Evolutionary conservation across 2,888 invertebrate genomes (phyloP), one percentile per base, ranked within the genome.

Genomic region (Kryphioiulus occultus): DNA sequence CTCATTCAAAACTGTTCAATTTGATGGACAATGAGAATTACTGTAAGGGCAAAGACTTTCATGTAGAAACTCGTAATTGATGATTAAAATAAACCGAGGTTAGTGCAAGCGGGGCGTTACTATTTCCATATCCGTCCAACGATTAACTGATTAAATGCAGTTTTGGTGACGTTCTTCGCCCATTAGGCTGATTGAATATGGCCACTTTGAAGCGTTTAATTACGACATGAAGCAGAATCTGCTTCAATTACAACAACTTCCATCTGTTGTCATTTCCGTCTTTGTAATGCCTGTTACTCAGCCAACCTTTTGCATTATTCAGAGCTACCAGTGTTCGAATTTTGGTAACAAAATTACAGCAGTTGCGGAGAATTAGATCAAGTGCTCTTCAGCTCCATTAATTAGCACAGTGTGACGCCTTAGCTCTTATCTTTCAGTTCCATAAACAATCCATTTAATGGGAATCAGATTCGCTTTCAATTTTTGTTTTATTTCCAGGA

Each of bases 401-500:
- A 53, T 53, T 53, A 53, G n/a, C 53, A 53, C 53, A n/a, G 53
- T 53, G 53, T 53, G 53, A 53, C 53, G 53, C 53, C 53, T 53
- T n/a, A 17, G n/a, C n/a, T 53, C 53, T 53, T 53, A 53, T 53
- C 53, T 53, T 53, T n/a, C 53, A 53, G 53, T 53, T 19, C 53
- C 53, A 53, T 53, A 53, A 53, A 53, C 53, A 53, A 53, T 53
- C 53, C 53, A 53, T 53, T 53, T 53, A 53, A 53, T n/a, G 53
- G 53, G n/a, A 53, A 53, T 53, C 53, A 53, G 53, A 53, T 53
- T 53, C 53, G 17, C 53, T n/a, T 19, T n/a, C 53, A 53, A 53
- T 53, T 53, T 53, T 53, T n/a, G 19, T 53, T 53, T 53, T 5
- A 53, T 53, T 53, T 19, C 19, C 4, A 53, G n/a, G 19, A 53